Evolutionary conservation across 2,113 vertebrate genomes (phyloP).

Genomic region (Hyperoodon ampullatus): DNA sequence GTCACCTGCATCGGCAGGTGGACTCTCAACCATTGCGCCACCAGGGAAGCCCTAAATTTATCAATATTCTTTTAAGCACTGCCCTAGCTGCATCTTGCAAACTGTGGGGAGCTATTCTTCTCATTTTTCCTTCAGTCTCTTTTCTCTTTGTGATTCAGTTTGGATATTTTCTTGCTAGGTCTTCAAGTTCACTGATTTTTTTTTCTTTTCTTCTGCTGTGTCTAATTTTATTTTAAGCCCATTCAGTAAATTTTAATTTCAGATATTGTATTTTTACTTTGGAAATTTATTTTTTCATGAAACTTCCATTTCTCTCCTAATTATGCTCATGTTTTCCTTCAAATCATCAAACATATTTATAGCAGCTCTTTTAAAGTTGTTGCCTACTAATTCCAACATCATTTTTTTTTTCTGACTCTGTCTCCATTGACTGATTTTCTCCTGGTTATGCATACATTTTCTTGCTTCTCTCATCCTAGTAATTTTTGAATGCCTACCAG

Average conservation of each 20-base stretch:
- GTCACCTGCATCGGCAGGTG: too few relatives aligned
- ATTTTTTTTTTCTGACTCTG: neutral
- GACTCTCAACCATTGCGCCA: too few relatives aligned
- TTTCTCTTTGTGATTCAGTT: neutral
- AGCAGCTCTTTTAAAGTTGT: neutral
- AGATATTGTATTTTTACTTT: neutral
- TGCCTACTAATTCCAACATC: neutral
- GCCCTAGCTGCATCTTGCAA: neutral
- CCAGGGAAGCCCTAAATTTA: too few relatives aligned
- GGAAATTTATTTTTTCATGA: neutral
- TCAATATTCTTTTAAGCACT: neutral
- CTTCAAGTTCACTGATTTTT: neutral
- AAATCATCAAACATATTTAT: neutral
- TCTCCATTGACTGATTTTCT: neutral
- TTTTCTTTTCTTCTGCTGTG: neutral
- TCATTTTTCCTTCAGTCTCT: neutral
- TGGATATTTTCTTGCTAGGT: neutral
- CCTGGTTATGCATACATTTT: neutral
- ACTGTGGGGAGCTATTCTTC: neutral
- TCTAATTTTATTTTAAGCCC: neutral
- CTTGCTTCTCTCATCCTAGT: neutral
- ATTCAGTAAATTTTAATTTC: neutral
- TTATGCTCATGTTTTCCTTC: neutral
- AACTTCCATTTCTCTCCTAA: neutral
- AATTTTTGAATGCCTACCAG: neutral